Conservation (phyloP, 2,797 vertebrate genomes). For the Adelosebastes latens region DNA sequence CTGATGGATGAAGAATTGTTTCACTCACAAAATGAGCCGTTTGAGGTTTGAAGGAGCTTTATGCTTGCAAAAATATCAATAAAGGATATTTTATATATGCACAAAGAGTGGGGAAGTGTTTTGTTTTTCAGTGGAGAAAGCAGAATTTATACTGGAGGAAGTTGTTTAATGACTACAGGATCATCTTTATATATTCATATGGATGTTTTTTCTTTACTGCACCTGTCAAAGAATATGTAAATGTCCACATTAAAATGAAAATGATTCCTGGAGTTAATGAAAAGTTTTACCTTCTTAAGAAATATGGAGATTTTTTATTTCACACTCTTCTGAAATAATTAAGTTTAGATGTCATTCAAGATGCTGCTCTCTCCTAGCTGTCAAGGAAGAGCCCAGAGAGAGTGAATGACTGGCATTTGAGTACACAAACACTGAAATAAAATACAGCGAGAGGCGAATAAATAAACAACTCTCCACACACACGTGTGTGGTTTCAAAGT, state of each 20-base stretch:
- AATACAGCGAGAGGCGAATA: constrained; percentile 24
- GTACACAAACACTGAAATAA: constrained; percentile 9
- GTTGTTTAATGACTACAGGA: not conserved
- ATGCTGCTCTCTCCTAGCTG: constrained; percentile 43
- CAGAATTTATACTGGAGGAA: not conserved
- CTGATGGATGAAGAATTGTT: constrained; percentile 38
- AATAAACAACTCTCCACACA: constrained; percentile 13
- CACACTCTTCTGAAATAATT: constrained; percentile 54
- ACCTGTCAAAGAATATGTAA: constrained; percentile 1
- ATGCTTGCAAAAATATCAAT: constrained; percentile 83
- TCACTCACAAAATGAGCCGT: constrained; percentile 27
- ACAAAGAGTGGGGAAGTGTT: constrained; percentile 30
- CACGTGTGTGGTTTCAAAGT: not conserved
- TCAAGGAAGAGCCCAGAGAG: constrained; percentile 40
- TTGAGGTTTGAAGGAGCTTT: constrained; percentile 48
- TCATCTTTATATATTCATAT: not conserved
- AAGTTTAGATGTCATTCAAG: constrained; percentile 58
- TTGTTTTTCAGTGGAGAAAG: not conserved
- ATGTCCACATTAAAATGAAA: constrained; percentile 2
- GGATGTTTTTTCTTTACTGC: not conserved
- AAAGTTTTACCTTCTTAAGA: constrained; percentile 16
- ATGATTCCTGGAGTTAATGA: constrained; percentile 13
- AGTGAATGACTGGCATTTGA: constrained; percentile 69
- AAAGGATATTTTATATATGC: constrained; percentile 84
- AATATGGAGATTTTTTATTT: constrained; percentile 36